Evolutionary conservation across 2,888 invertebrate genomes (phyloP), one percentile per base, ranked within the genome.

Genomic region (Danaus chrysippus): DNA sequence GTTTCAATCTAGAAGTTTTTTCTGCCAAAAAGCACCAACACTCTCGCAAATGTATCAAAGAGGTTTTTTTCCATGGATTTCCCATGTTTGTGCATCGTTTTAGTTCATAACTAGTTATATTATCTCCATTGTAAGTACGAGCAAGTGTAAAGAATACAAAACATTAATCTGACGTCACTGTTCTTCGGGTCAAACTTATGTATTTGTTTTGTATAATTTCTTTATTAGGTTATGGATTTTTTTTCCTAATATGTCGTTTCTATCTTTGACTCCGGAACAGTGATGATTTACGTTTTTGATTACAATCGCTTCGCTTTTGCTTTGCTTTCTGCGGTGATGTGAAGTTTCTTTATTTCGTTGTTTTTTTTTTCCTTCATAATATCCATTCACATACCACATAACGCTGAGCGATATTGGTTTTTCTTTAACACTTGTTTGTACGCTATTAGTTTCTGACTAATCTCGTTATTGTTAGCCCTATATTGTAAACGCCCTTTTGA

Each of bases 401-500:
- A 78, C 78, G 77, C 83, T 83, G 68, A 86, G 88, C 88, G 83
- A 84, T 76, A 34, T 76, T 85, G 80, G 77, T 82, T 86, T 83
- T 84, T 84, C 84, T 83, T 87, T 91, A 91, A 90, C 88, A 87
- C 90, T 88, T 89, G 87, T 87, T 86, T 91, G 88, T 90, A 79
- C 71, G 76, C 79, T 74, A 71, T 73, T 83, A 83, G 82, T 79
- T 76, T 79, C 78, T 85, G 82, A 87, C 89, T 89, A 89, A 90
- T 87, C 80, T 74, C 17, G 70, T 76, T 78, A 76, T 58, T 59
- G 63, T 66, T 65, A 63, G 62, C 64, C 68, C 56, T 62, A 63
- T 44, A 62, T 66, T 70, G 49, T 49, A 49, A 49, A 49, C 49
- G 10, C 17, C 49, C 49, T 72, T 75, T 82, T 73, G 72, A 73